phyloP scores from a whole-genome alignment of 2,113 vertebrate species.

The Solea senegalensis region DNA sequence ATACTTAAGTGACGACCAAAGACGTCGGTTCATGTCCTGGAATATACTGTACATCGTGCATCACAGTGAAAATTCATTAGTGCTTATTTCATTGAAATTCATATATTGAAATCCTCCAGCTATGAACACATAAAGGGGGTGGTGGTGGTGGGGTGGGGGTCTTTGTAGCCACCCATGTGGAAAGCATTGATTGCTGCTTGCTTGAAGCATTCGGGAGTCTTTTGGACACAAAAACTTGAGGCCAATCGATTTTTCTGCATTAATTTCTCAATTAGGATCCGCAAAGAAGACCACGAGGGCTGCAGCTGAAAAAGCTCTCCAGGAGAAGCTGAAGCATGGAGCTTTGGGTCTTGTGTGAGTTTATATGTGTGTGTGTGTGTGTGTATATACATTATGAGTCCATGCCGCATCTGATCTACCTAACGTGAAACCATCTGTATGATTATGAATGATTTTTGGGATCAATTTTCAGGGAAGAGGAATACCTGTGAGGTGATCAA shows the following conservation, averaged over 20 bases:
- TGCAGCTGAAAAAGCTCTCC: constrained; percentile 48
- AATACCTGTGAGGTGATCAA: constrained; percentile 72
- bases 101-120: constrained; percentile 75
- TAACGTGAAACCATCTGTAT: constrained; percentile 52
- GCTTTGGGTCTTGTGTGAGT: constrained; percentile 56
- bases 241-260: constrained; percentile 82
- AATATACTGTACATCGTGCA: constrained; percentile 55
- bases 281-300: constrained; percentile 61
- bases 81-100: constrained; percentile 75
- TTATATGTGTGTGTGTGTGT: constrained; percentile 15
- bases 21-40: constrained; percentile 38
- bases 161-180: constrained; percentile 67
- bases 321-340: constrained; percentile 28
- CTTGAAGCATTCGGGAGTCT: constrained; percentile 73
- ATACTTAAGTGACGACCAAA: constrained; percentile 56
- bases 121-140: constrained; percentile 45
- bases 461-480: constrained; percentile 64
- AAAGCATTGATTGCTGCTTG: constrained; percentile 69
- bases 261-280: constrained; percentile 81
- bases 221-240: constrained; percentile 75
- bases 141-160: constrained; percentile 21
- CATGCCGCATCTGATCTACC: constrained; percentile 51
- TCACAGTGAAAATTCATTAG: constrained; percentile 59
- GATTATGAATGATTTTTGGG: constrained; percentile 63
- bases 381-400: constrained; percentile 14